Percentiles rank a stretch among this genome's conserved stretches.
These are phyloP conservation scores for Sepioteuthis lessoniana DNA, from an alignment of 2,888 invertebrate species.

Conservation along the genomic window DNA sequence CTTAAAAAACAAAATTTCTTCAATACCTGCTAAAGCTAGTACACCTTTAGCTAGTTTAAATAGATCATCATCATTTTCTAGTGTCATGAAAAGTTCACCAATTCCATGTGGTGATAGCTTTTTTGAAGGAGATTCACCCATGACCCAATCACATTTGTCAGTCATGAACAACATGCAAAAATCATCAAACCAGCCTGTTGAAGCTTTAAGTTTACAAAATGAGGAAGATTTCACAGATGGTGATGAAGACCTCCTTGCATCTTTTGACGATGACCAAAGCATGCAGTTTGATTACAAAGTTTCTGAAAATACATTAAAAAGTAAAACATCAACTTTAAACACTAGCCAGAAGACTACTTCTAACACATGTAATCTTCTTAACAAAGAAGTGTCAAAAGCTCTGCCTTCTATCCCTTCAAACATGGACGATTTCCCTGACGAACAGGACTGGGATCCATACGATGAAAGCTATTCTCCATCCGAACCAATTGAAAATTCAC, in stretches of 20 bases:
- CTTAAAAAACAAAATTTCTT: constrained; percentile 25
- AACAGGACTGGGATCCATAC: neutral
- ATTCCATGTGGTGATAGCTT: constrained; percentile 73
- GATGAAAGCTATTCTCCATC: neutral
- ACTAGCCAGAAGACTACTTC: neutral
- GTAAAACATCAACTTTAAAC: neutral
- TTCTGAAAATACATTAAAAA: neutral
- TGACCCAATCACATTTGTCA: constrained; percentile 63
- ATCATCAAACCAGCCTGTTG: neutral
- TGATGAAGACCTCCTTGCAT: constrained; percentile 37
- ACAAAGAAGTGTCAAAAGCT: neutral
- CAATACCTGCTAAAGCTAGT: constrained; percentile 38
- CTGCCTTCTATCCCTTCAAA: neutral
- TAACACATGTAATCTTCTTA: neutral
- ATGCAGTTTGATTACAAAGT: constrained; percentile 35
- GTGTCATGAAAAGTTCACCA: constrained; percentile 56
- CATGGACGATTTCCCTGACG: neutral
- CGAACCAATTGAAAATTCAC: neutral
- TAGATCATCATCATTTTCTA: neutral
- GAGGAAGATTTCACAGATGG: constrained; percentile 6
- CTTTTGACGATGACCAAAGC: neutral
- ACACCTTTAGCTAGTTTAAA: neutral
- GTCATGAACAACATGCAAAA: constrained; percentile 55
- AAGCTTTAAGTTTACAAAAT: neutral
- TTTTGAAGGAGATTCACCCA: constrained; percentile 66